Conservation (phyloP, 1,140 invertebrate genomes). For the Ceratina australensis region DNA sequence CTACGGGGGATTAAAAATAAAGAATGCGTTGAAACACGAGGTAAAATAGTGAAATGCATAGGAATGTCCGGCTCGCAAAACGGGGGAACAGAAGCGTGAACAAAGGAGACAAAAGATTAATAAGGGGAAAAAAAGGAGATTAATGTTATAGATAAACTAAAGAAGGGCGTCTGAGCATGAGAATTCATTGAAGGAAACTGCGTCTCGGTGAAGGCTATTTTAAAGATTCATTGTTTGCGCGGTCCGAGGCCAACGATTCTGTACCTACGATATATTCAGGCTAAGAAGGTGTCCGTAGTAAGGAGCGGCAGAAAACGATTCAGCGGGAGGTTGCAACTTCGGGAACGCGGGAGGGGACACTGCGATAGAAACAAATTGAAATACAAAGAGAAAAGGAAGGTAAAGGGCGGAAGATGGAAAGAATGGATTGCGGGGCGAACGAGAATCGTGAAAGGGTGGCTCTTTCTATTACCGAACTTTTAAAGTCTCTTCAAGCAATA, state of each 20-base stretch:
- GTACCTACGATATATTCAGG: neutral
- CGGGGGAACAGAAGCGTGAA: too few relatives aligned
- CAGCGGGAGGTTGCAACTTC: neutral
- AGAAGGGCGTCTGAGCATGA: too few relatives aligned
- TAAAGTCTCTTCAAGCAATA: conserved; percentile 64
- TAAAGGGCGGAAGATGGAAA: too few relatives aligned
- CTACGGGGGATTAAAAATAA: too few relatives aligned
- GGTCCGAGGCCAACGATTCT: neutral
- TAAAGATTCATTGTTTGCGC: neutral
- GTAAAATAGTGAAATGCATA: too few relatives aligned
- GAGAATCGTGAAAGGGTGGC: conserved; percentile 28
- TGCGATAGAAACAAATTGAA: neutral
- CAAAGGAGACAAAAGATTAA: too few relatives aligned
- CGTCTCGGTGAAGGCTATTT: neutral
- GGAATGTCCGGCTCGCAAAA: too few relatives aligned
- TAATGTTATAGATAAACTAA: too few relatives aligned
- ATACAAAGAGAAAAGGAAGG: neutral
- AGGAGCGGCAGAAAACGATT: neutral
- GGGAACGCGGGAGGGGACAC: conserved; percentile 1
- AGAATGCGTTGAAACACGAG: too few relatives aligned
- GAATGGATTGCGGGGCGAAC: conserved; percentile 16
- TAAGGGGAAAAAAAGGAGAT: too few relatives aligned
- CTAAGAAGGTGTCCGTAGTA: neutral
- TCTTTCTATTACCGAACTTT: conserved; percentile 63
- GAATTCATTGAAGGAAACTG: too few relatives aligned